phyloP scores from a whole-genome alignment of 2,113 vertebrate genomes.

The Hyaena hyaena region DNA sequence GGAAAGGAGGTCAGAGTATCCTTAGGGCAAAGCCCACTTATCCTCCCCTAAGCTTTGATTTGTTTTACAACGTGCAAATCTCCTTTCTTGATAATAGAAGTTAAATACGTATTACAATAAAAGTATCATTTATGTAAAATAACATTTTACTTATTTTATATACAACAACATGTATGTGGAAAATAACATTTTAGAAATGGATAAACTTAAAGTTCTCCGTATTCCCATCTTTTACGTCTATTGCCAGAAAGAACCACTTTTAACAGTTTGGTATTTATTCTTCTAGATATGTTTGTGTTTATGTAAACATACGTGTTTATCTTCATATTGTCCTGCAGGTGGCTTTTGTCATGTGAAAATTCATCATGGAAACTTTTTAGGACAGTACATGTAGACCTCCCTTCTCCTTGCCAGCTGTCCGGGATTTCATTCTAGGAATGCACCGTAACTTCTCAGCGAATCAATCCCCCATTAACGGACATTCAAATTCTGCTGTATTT shows the following conservation, averaged over 20 bases:
- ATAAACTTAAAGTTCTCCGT: background rate
- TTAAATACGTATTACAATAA: background rate
- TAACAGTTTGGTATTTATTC: background rate
- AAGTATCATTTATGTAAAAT: background rate
- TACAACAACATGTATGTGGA: background rate
- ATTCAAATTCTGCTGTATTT: background rate
- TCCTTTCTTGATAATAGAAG: background rate
- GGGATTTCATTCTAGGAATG: background rate
- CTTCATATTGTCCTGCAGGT: background rate
- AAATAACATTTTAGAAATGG: background rate
- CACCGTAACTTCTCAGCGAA: background rate
- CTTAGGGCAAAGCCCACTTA: background rate
- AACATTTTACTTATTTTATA: background rate
- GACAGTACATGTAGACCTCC: rapidly evolving
- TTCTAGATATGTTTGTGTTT: background rate
- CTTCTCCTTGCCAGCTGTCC: background rate
- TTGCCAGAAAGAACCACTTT: background rate
- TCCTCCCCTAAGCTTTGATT: background rate
- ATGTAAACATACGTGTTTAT: background rate
- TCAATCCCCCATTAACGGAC: background rate
- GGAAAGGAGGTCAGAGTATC: background rate
- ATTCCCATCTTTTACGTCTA: background rate
- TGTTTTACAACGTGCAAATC: background rate
- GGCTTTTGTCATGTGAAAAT: background rate
- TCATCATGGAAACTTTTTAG: background rate